phyloP scores from a whole-genome alignment of 2,888 invertebrate species.

The Hyalella azteca region DNA sequence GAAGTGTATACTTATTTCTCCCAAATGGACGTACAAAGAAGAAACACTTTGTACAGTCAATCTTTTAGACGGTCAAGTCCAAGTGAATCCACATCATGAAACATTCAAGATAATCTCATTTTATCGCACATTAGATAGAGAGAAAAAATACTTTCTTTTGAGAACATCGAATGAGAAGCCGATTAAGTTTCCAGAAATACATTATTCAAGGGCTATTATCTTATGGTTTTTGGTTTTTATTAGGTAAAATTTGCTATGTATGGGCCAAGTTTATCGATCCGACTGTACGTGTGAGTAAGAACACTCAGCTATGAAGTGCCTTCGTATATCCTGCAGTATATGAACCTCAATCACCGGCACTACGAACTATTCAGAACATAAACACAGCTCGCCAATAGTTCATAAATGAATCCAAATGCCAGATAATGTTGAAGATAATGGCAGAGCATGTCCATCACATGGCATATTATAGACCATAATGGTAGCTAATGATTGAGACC shows the following conservation, averaged over 20 bases:
- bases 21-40: neutral
- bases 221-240: too few species aligned
- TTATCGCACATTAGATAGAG: too few species aligned
- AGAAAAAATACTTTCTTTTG: too few species aligned
- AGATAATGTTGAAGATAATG: slow-evolving; percentile 30
- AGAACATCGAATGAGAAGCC: too few species aligned
- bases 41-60: neutral
- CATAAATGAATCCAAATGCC: slow-evolving; percentile 35
- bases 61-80: too few species aligned
- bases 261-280: neutral
- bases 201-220: too few species aligned
- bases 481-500: slow-evolving; percentile 23
- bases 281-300: neutral
- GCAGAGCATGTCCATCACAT: slow-evolving; percentile 14
- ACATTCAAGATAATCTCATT: too few species aligned
- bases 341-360: slow-evolving; percentile 15
- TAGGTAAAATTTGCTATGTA: neutral
- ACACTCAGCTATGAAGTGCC: slow-evolving; percentile 3
- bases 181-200: too few species aligned
- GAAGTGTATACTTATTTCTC: neutral
- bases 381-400: slow-evolving; percentile 23
- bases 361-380: slow-evolving; percentile 24
- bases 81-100: too few species aligned
- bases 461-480: slow-evolving; percentile 18
- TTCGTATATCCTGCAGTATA: slow-evolving; percentile 4